These are phyloP conservation scores for Habrosyne pyritoides DNA, from an alignment of 2,888 invertebrate genomes.

Conservation along the genomic window DNA sequence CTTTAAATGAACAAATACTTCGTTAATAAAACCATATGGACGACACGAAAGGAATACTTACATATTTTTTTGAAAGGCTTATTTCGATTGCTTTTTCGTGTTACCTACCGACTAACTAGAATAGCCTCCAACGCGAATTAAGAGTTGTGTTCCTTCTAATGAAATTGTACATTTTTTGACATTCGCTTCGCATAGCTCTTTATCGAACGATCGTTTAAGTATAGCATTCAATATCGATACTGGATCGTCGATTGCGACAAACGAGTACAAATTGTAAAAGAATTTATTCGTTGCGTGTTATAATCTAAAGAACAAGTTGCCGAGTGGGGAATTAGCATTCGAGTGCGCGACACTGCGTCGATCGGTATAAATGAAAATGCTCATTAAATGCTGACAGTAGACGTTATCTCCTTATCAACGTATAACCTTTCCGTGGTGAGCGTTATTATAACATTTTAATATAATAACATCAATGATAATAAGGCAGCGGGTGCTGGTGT, in stretches of 20 bases:
- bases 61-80: not conserved
- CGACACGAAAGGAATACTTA: too few species aligned
- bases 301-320: slow-evolving; percentile 56
- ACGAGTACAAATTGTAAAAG: slow-evolving; percentile 72
- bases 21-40: too few species aligned
- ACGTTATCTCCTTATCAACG: slow-evolving; percentile 73
- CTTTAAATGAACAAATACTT: too few species aligned
- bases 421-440: slow-evolving; percentile 73
- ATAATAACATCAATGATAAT: slow-evolving; percentile 80
- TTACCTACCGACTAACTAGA: too few species aligned
- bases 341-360: slow-evolving; percentile 40
- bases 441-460: slow-evolving; percentile 79
- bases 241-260: slow-evolving; percentile 62
- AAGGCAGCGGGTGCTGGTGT: slow-evolving; percentile 68
- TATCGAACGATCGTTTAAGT: slow-evolving; percentile 23
- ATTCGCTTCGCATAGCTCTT: not conserved
- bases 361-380: slow-evolving; percentile 44
- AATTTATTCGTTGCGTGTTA: slow-evolving; percentile 59
- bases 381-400: slow-evolving; percentile 65
- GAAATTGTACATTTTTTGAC: not conserved
- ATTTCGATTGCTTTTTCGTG: not conserved
- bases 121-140: not conserved
- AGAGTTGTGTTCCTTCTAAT: not conserved
- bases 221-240: slow-evolving; percentile 47
- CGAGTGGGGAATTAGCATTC: slow-evolving; percentile 61